Conservation (phyloP, 2,888 invertebrate genomes). For the Clunio marinus region DNA sequence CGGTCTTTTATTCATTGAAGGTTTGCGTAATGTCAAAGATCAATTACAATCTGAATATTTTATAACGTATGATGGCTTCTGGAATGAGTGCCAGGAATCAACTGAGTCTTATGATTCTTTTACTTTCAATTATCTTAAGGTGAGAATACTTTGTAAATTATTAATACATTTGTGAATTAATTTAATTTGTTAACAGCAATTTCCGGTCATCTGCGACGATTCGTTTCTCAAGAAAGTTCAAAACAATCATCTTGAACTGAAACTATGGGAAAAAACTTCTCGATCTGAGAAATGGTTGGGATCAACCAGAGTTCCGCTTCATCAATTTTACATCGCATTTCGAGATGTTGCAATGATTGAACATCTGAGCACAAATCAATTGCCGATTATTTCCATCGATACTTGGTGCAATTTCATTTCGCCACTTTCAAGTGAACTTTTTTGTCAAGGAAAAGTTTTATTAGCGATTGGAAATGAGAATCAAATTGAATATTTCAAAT, state of each 20-base stretch:
- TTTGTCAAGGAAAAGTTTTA: slow-evolving; percentile 57
- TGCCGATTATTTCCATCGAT: slow-evolving; percentile 59
- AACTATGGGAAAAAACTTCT: slow-evolving; percentile 53
- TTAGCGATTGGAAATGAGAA: slow-evolving; percentile 59
- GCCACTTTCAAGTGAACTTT: slow-evolving; percentile 50
- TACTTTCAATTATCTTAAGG: slow-evolving; percentile 47
- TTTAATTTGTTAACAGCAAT: slow-evolving; percentile 49
- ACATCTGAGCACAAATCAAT: slow-evolving; percentile 55
- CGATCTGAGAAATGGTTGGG: slow-evolving; percentile 52
- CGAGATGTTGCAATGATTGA: slow-evolving; percentile 56
- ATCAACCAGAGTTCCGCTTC: slow-evolving; percentile 55
- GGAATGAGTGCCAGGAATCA: slow-evolving; percentile 45
- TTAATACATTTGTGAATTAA: slow-evolving; percentile 7
- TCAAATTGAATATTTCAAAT: slow-evolving; percentile 57
- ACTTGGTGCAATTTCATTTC: slow-evolving; percentile 52
- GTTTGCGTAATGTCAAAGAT: slow-evolving; percentile 43
- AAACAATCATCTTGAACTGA: slow-evolving; percentile 56
- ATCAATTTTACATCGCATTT: slow-evolving; percentile 60
- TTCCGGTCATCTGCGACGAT: slow-evolving; percentile 56
- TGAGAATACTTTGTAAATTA: slow-evolving; percentile 40
- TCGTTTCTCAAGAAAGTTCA: slow-evolving; percentile 55
- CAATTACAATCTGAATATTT: slow-evolving; percentile 42
- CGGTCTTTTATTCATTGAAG: slow-evolving; percentile 47
- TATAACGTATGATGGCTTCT: slow-evolving; percentile 47
- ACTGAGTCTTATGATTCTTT: slow-evolving; percentile 42